Conservation (phyloP, 1,140 invertebrate genomes). For the Gonatopus flavifemur region DNA sequence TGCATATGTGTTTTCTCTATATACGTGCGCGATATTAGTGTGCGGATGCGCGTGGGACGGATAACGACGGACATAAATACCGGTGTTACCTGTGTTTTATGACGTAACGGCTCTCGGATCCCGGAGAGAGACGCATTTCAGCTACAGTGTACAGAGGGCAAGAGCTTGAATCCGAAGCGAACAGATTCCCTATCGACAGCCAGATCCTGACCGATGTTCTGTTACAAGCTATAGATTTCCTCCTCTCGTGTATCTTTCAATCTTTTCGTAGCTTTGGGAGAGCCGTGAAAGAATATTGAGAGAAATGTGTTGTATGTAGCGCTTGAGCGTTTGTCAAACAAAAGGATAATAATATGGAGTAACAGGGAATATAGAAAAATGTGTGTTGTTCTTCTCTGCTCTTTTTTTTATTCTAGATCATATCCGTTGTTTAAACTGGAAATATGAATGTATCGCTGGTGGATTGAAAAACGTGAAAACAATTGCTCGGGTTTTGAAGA, state of each 20-base stretch:
- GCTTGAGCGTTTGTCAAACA: too few species aligned
- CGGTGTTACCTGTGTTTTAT: slow-evolving; percentile 57
- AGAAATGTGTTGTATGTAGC: too few species aligned
- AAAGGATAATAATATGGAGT: too few species aligned
- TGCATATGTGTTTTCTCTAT: slow-evolving; percentile 15
- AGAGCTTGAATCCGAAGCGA: slow-evolving; percentile 32
- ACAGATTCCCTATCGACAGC: slow-evolving; percentile 44
- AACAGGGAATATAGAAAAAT: too few species aligned
- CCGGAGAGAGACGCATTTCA: slow-evolving; percentile 26
- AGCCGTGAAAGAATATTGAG: too few species aligned
- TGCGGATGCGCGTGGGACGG: slow-evolving; percentile 9
- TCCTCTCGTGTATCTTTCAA: slow-evolving; percentile 9
- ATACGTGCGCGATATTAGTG: slow-evolving; percentile 10
- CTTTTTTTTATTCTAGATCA: too few species aligned
- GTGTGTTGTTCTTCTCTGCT: too few species aligned
- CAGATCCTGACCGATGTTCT: slow-evolving; percentile 55
- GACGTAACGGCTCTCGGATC: slow-evolving; percentile 36
- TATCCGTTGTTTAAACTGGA: too few species aligned
- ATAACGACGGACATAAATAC: slow-evolving; percentile 53
- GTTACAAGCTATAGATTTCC: slow-evolving; percentile 26
- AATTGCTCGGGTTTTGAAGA: too few species aligned
- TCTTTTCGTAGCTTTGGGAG: too few species aligned
- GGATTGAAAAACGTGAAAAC: too few species aligned
- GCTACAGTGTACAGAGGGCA: slow-evolving; percentile 27
- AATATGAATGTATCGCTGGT: too few species aligned